Percentiles rank a stretch among this genome's conserved stretches.
phyloP scores from a whole-genome alignment of 2,113 vertebrate genomes.

The Pseudonaja textilis region DNA sequence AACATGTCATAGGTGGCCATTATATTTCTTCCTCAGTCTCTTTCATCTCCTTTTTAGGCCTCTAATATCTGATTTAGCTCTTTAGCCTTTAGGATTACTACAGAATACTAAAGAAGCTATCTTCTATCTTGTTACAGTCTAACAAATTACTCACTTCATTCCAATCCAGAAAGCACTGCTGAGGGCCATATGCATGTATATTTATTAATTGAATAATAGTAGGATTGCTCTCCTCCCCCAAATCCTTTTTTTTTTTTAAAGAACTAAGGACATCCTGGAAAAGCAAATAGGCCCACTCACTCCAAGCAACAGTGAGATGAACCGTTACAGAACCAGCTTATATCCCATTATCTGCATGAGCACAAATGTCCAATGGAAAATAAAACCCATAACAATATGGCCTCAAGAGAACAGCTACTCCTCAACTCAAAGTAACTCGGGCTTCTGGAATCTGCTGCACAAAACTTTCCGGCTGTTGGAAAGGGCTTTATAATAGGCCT shows the following conservation, averaged over 20 bases:
- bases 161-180: not conserved
- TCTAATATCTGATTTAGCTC: not conserved
- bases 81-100: not conserved
- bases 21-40: not conserved
- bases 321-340: not conserved
- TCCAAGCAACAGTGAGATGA: constrained; percentile 31
- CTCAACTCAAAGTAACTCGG: constrained; percentile 25
- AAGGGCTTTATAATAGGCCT: constrained; percentile 68
- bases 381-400: not conserved
- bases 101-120: not conserved
- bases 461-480: constrained; percentile 66
- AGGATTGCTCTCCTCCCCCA: not conserved
- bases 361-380: constrained; percentile 40
- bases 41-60: not conserved
- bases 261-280: not conserved
- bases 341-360: constrained; percentile 1
- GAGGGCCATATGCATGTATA: not conserved
- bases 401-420: constrained; percentile 37
- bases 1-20: not conserved
- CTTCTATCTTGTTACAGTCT: not conserved
- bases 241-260: not conserved
- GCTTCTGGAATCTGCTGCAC: constrained; percentile 50
- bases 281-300: constrained; percentile 3
- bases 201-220: not conserved
- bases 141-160: not conserved